Percentiles rank a stretch among this genome's conserved stretches.
These are phyloP conservation scores for Globodera rostochiensis DNA, from an alignment of 1,140 invertebrate genomes.

Conservation along the genomic window DNA sequence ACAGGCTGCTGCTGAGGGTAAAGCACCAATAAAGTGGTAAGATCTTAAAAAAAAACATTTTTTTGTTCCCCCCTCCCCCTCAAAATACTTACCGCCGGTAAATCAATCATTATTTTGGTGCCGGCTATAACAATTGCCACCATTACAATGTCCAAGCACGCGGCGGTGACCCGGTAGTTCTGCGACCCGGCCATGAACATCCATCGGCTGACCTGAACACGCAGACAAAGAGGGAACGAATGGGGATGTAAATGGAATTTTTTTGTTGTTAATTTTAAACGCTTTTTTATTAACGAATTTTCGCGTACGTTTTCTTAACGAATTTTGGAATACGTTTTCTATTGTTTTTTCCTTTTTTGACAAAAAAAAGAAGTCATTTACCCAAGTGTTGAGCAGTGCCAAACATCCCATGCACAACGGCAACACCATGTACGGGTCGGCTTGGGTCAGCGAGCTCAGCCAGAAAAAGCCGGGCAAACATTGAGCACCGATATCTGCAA, in stretches of 20 bases:
- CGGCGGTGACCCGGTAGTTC: neutral
- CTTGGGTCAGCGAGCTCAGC: neutral
- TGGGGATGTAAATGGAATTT: no score
- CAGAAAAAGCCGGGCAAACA: constrained; percentile 19
- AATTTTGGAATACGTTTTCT: no score
- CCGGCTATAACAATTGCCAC: neutral
- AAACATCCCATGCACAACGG: neutral
- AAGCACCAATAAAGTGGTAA: constrained; percentile 59
- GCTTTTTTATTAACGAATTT: no score
- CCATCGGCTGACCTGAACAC: neutral
- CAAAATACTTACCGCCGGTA: neutral
- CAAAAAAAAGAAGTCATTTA: no score
- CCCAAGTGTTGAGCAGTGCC: neutral
- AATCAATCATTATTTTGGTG: neutral
- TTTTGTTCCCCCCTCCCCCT: no score
- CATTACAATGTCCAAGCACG: neutral
- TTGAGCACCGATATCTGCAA: neutral
- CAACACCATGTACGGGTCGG: constrained; percentile 17
- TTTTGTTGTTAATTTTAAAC: no score
- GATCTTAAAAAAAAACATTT: constrained; percentile 43
- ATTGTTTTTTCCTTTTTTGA: no score
- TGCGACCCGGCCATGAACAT: neutral
- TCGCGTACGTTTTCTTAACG: no score
- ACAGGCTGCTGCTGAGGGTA: constrained; percentile 50
- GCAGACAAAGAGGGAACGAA: neutral